Conservation (phyloP, 35 echinoderm and acorn worm species). For the Anneissia japonica region DNA sequence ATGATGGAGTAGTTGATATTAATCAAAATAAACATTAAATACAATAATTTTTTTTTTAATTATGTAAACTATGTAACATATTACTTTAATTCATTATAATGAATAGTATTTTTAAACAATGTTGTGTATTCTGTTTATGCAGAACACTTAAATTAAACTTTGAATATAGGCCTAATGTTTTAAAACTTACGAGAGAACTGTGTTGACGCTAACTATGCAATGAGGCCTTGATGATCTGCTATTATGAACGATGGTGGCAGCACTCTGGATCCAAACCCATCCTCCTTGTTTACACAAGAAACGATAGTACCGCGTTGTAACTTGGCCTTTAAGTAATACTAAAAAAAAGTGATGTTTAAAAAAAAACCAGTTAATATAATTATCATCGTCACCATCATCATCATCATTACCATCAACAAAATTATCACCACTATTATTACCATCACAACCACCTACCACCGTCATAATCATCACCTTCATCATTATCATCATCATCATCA, state of each 20-base stretch:
- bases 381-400: no score
- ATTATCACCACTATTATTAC: no score
- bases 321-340: conserved; percentile 95
- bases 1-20: not conserved
- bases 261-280: conserved; percentile 99
- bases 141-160: not conserved
- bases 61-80: not conserved
- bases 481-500: no score
- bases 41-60: not conserved
- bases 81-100: not conserved
- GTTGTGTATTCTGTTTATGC: not conserved
- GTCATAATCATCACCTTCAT: no score
- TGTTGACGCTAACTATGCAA: conserved; percentile 98
- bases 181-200: conserved; percentile 78
- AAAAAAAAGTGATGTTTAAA: conserved; percentile 3
- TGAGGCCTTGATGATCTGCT: conserved; percentile 95
- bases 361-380: no score
- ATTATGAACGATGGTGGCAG: conserved; percentile 97
- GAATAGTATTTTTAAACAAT: not conserved
- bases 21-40: not conserved
- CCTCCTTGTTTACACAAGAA: conserved; percentile 96
- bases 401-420: no score
- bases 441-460: no score
- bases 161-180: not conserved
- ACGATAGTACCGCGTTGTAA: conserved; percentile 88